Evolutionary conservation across 2,888 invertebrate species (phyloP).

Genomic region (Agrotis clavis): DNA sequence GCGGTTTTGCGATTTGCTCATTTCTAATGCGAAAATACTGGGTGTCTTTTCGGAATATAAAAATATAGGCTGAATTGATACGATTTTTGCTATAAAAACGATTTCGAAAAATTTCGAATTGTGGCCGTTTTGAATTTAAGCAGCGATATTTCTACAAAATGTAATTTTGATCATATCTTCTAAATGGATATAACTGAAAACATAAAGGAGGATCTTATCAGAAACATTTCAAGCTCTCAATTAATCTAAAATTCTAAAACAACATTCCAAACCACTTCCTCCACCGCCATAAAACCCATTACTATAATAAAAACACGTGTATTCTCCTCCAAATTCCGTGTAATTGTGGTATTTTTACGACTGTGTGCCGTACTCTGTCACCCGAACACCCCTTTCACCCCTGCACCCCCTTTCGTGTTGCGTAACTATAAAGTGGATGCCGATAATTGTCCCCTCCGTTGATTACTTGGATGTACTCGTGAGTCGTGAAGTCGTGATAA

Average conservation of each 20-base stretch:
- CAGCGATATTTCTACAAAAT: background rate
- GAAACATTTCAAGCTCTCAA: background rate
- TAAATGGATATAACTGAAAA: background rate
- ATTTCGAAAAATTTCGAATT: no score
- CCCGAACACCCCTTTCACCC: conserved; percentile 18
- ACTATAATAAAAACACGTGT: conserved; percentile 62
- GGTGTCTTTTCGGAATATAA: no score
- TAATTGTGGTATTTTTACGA: conserved; percentile 68
- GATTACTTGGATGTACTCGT: conserved; percentile 41
- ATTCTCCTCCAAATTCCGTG: conserved; percentile 44
- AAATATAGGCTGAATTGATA: no score
- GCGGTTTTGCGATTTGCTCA: no score
- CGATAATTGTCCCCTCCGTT: conserved; percentile 53
- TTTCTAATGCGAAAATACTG: no score
- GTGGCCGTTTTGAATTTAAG: no score
- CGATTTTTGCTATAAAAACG: no score
- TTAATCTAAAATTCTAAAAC: background rate
- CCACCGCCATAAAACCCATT: conserved; percentile 28
- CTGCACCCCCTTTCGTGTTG: conserved; percentile 51
- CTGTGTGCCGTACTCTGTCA: conserved; percentile 46
- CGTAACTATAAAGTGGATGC: conserved; percentile 55
- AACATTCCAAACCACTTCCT: conserved; percentile 9
- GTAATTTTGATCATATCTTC: no score
- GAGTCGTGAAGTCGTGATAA: conserved; percentile 15
- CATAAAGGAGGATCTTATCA: background rate